Evolutionary conservation across 2,113 vertebrate genomes (phyloP), one percentile per base, ranked within the genome.

Genomic region (Penelope pileata): DNA sequence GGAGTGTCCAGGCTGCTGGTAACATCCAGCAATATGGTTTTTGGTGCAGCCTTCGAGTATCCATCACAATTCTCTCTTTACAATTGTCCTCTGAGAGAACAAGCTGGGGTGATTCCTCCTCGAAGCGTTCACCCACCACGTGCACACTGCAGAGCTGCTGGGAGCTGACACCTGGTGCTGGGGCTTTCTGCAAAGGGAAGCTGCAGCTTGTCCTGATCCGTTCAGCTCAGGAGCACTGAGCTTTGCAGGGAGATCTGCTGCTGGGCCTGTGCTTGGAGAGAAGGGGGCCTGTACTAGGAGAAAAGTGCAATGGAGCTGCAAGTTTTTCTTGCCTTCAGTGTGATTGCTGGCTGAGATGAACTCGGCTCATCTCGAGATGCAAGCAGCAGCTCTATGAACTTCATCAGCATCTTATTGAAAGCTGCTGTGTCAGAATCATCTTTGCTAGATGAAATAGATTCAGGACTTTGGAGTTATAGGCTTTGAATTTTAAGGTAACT

Each of bases 21-120:
- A 69, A 83, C 84, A 86, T 94, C 53, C 79, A 87, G 50, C 82
- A 87, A 16, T 94, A 63, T 86, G 87, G 36, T 85, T 85, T 92
- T 77, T 60, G 47, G 21, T 88, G 38, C 34, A 51, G 22, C 18
- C 12, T 53, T 91, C 47, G 43, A 94, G 87, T 91, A 42, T 88
- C 86, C n/a, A 88, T 86, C 77, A 86, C 86, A 93, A 43, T 92
- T 82, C 66, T 64, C 56, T 73, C 76, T 89, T 87, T 23, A 47
- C 40, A 62, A 59, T 70, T 83, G 54, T 69, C 34, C 42, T 90
- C 54, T 77, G 45, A 42, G 36, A 82, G 51, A 23, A 22, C 50
- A 34, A 82, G 60, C 68, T 42, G 0, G 47, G 73, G 47, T 60
- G 68, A 16, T 83, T 78, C 62, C 68, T 42, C 18, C 3, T 0